Evolutionary conservation across 2,797 vertebrate genomes (phyloP).

Genomic region (Petrocephalus sullivani): DNA sequence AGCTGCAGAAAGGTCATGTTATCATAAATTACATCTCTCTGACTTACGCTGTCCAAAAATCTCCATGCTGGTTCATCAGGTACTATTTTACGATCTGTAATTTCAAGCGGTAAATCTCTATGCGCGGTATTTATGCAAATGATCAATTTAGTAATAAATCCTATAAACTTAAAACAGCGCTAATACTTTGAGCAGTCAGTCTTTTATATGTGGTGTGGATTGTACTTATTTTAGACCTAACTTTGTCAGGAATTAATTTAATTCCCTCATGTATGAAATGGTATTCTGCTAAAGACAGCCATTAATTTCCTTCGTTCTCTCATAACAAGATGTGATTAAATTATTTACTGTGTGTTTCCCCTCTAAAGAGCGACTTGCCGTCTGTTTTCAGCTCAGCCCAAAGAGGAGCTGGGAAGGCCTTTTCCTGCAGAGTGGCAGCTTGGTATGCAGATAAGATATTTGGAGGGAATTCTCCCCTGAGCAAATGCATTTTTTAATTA

Average conservation of each 20-base stretch:
- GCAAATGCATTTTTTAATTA: background rate
- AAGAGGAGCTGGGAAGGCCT: background rate
- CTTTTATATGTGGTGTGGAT: slow-evolving; percentile 38
- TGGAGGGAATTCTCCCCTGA: background rate
- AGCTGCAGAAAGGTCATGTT: background rate
- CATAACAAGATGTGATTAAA: slow-evolving; percentile 57
- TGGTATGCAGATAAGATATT: slow-evolving; percentile 1
- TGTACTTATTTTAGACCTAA: slow-evolving; percentile 46
- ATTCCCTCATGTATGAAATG: slow-evolving; percentile 57
- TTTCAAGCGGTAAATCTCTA: background rate
- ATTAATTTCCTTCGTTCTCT: slow-evolving; percentile 45
- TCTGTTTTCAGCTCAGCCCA: slow-evolving; percentile 25
- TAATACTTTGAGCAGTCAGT: background rate
- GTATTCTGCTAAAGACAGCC: slow-evolving; percentile 47
- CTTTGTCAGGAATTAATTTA: slow-evolving; percentile 51
- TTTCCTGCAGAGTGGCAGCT: background rate
- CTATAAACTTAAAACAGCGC: background rate
- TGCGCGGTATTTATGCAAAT: background rate
- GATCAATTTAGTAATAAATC: background rate
- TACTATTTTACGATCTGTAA: background rate
- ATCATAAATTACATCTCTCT: background rate
- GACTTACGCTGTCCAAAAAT: background rate
- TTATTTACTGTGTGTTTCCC: slow-evolving; percentile 46
- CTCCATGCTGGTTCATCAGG: background rate
- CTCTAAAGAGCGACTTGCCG: slow-evolving; percentile 36